phyloP scores from a whole-genome alignment of 2,888 invertebrate species.

The Cerastis leucographa region DNA sequence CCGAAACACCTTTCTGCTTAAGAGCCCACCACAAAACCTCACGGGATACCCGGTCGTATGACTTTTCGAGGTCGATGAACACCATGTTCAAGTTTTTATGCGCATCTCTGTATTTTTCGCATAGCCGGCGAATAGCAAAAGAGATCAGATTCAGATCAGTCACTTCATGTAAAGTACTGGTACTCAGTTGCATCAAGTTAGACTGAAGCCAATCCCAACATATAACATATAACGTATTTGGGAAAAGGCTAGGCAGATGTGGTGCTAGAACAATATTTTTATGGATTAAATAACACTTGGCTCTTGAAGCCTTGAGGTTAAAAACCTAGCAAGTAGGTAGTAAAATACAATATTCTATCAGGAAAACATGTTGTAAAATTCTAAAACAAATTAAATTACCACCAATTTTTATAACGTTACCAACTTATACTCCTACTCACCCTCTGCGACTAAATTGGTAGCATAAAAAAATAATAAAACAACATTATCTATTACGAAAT shows the following conservation, averaged over 20 bases:
- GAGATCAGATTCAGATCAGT: neutral
- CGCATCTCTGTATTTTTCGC: no score
- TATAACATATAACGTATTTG: neutral
- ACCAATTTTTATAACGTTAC: neutral
- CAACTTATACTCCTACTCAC: neutral
- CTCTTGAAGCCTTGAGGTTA: no score
- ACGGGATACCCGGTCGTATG: no score
- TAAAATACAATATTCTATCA: neutral
- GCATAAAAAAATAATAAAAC: constrained; percentile 30
- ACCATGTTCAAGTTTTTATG: no score
- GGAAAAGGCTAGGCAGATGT: neutral
- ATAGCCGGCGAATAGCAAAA: no score
- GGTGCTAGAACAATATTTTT: neutral
- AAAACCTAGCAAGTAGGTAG: neutral
- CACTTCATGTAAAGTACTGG: neutral
- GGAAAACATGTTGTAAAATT: neutral
- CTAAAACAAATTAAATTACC: neutral
- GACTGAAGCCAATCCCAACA: neutral
- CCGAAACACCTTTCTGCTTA: no score
- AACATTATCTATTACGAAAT: constrained; percentile 39
- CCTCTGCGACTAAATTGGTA: neutral
- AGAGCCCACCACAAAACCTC: no score
- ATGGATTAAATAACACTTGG: neutral
- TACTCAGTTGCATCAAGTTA: neutral
- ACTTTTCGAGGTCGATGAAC: no score